Evolutionary conservation across 2,797 vertebrate genomes (phyloP).

Genomic region (Sphaeramia orbicularis): DNA sequence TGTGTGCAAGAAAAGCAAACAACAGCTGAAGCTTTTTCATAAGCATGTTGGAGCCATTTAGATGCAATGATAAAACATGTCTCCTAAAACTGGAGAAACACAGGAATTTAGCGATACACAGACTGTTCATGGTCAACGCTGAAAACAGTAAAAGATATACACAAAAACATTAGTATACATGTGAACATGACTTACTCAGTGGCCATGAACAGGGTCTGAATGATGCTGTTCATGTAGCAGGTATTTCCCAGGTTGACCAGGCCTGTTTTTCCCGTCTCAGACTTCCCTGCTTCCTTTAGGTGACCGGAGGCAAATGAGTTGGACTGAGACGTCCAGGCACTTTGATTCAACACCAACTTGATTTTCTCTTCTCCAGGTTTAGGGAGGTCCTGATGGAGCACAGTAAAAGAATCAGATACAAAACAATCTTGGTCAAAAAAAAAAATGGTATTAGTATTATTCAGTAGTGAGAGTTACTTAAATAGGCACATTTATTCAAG

Average conservation of each 20-base stretch:
- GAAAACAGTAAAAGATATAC: background rate
- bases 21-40: conserved; percentile 98
- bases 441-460: background rate
- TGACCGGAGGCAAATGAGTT: conserved; percentile 93
- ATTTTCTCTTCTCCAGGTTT: conserved; percentile 96
- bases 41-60: conserved; percentile 91
- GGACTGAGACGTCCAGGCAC: conserved; percentile 98
- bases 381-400: conserved; percentile 88
- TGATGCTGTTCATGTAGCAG: conserved; percentile 99
- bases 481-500: too few relatives aligned
- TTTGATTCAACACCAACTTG: conserved; percentile 95
- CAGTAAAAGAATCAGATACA: background rate
- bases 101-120: conserved; percentile 11
- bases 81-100: conserved; percentile 91
- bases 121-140: background rate
- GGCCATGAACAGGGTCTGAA: conserved; percentile 98
- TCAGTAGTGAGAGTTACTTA: too few relatives aligned
- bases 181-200: conserved; percentile 91
- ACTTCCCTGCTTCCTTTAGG: conserved; percentile 92
- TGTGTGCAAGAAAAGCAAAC: conserved; percentile 97
- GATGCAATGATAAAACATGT: conserved; percentile 92
- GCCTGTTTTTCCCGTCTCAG: conserved; percentile 98
- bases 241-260: conserved; percentile 98
- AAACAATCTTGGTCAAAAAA: background rate
- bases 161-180: background rate